Conservation (phyloP, 1,140 invertebrate species). For the Ceratosolen fusciceps region DNA sequence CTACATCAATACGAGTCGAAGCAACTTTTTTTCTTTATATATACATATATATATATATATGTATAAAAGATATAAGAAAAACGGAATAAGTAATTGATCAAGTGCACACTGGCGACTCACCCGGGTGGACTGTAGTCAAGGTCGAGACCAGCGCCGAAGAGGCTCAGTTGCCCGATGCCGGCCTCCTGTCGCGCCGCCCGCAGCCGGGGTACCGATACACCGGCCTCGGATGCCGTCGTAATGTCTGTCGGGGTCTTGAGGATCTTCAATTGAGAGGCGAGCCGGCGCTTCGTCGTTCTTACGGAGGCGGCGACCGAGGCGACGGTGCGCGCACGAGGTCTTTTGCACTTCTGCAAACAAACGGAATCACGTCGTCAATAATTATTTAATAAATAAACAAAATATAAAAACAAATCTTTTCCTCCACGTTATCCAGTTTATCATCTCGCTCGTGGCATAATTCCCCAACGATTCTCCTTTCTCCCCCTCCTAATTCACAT, state of each 20-base stretch:
- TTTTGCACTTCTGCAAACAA: constrained; percentile 30
- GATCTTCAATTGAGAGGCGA: constrained; percentile 68
- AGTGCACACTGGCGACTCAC: constrained; percentile 54
- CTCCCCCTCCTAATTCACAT: too few relatives aligned
- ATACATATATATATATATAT: too few relatives aligned
- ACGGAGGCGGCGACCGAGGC: constrained; percentile 53
- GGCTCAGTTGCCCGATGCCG: constrained; percentile 63
- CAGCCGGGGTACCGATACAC: constrained; percentile 50
- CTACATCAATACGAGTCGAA: background rate
- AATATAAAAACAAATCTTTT: too few relatives aligned
- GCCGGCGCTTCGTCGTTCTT: constrained; percentile 65
- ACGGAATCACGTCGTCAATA: background rate
- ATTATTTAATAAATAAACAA: too few relatives aligned
- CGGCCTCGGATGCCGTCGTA: constrained; percentile 63
- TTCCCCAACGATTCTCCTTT: too few relatives aligned
- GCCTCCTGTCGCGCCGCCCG: constrained; percentile 55
- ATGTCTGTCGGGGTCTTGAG: constrained; percentile 56
- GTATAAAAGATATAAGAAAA: background rate
- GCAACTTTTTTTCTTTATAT: constrained; percentile 1
- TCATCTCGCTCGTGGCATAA: too few relatives aligned
- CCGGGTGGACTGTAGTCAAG: constrained; percentile 66
- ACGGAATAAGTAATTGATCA: constrained; percentile 9
- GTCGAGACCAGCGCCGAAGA: constrained; percentile 62
- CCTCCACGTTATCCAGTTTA: too few relatives aligned
- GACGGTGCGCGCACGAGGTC: constrained; percentile 53